A percentile compares a stretch with the other conserved stretches of the same genome.
phyloP scores from a whole-genome alignment of 2,113 vertebrate species.

The Heterotilapia buettikoferi region DNA sequence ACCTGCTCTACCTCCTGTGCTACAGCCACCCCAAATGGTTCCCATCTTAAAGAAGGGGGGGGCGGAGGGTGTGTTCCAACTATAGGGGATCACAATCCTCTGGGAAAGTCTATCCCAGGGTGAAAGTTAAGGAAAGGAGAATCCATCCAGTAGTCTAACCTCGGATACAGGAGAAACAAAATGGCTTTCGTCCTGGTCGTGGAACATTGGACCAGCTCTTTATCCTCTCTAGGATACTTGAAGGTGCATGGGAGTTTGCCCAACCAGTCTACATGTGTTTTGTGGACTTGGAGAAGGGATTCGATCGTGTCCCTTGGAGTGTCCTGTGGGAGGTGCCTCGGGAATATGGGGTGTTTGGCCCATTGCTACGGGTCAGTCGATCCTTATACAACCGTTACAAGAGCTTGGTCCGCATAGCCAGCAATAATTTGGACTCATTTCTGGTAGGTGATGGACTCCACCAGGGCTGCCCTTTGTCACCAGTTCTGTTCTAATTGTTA shows the following conservation, averaged over 20 bases:
- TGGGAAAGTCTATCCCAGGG: not conserved
- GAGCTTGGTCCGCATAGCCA: not conserved
- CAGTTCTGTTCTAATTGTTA: not conserved
- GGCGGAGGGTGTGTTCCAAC: not conserved
- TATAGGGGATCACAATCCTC: not conserved
- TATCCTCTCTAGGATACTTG: not conserved
- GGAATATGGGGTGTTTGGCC: not conserved
- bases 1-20: not conserved
- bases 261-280: not conserved
- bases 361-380: not conserved
- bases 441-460: not conserved
- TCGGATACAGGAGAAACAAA: not conserved
- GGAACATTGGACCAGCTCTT: not conserved
- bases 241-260: not conserved
- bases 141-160: not conserved
- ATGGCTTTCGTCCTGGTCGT: not conserved
- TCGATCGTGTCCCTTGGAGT: not conserved
- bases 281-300: not conserved
- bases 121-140: not conserved
- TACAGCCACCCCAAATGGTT: not conserved
- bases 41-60: no score
- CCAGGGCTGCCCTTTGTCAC: not conserved
- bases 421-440: not conserved
- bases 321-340: not conserved
- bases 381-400: not conserved